These are phyloP conservation scores for Brachyptera putata DNA, from an alignment of 2,888 invertebrate genomes.

Conservation along the genomic window DNA sequence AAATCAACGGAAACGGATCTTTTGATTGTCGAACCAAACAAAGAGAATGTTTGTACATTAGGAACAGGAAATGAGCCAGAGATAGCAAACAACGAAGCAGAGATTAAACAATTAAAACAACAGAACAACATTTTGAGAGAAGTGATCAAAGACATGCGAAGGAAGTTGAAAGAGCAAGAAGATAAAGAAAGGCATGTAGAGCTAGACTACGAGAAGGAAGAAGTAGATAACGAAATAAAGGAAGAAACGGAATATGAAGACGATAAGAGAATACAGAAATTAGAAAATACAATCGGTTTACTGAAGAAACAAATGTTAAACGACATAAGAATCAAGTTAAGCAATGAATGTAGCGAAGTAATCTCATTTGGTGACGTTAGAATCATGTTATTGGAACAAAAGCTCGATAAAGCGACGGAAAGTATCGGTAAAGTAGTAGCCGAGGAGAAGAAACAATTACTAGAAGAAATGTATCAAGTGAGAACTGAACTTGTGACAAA, in stretches of 20 bases:
- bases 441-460: conserved; percentile 4
- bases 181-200: background rate
- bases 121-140: conserved; percentile 18
- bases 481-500: conserved; percentile 12
- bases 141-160: conserved; percentile 20
- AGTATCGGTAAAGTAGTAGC: conserved; percentile 14
- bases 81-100: background rate
- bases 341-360: too few species aligned
- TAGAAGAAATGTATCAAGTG: conserved; percentile 18
- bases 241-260: too few species aligned
- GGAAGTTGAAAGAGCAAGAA: conserved; percentile 2
- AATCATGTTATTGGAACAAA: conserved; percentile 20
- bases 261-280: background rate
- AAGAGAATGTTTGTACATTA: too few species aligned
- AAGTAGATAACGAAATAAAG: background rate
- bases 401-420: conserved; percentile 15
- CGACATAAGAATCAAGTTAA: conserved; percentile 4
- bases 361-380: conserved; percentile 15
- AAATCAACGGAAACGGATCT: background rate
- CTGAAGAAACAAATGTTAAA: conserved; percentile 17
- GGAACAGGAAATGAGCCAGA: too few species aligned
- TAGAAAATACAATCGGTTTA: conserved; percentile 13
- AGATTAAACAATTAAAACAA: background rate
- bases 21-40: too few species aligned
- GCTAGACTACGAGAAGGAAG: background rate